Base-by-base conservation (phyloP, 1,140 invertebrate species). In the Pogonomyrmex barbatus region DNA sequence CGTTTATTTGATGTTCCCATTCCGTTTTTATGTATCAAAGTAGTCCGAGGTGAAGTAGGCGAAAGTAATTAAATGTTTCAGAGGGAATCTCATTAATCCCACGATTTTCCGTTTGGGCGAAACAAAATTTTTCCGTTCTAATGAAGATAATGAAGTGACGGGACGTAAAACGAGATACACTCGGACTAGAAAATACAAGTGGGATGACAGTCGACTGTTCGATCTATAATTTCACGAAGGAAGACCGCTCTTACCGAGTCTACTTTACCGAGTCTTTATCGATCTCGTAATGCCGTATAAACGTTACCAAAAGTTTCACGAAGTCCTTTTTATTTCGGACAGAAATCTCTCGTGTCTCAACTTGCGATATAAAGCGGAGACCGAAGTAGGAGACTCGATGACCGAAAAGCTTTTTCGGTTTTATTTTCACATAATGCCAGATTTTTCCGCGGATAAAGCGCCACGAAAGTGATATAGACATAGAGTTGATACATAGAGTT, bases 61-160 rank as follows among this genome's bases (percentile, higher is more conserved):
- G 12, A 70, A 58, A 81, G 39, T 70, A 70, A 81, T 81, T 70
- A 58, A 70, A 81, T 70, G 78, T 81, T 81, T 81, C 54, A 45
- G 4, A 81, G 14, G 47, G 17, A 70, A 70, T 70, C 39, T 56
- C 14, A 70, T 47, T n/a, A 81, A 58, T 47, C 5, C 4, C 10
- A 39, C 39, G 39, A 81, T 33, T 81, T 81, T 36, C 39, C 17
- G 36, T n/a, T 58, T 14, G 52, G 2, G 8, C 12, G 17, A 24
- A 58, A 9, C 4, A 17, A 56, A 56, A 58, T 33, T 70, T 58
- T 70, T 58, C 45, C 39, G 4, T 45, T 45, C 1, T 42, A 39
- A 54, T 33, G 47, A 42, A 65, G 14, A 6, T 14, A 78, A 65
- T 0, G 45, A 42, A 54, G 36, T 14, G 17, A 4, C 54, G 71